phyloP scores from a whole-genome alignment of 2,797 vertebrate genomes.

The Monodelphis domestica region DNA sequence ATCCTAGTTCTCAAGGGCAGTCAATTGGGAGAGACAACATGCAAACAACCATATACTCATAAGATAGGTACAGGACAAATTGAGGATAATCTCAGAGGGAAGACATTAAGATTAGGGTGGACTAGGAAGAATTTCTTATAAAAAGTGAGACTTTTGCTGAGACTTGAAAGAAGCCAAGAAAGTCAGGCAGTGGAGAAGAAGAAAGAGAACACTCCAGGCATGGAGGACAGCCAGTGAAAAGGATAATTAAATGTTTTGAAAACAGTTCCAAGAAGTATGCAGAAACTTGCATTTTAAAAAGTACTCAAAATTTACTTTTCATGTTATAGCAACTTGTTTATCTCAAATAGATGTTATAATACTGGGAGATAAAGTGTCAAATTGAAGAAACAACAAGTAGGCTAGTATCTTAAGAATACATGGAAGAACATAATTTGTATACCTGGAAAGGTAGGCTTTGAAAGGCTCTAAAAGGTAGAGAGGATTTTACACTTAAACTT shows the following conservation, averaged over 20 bases:
- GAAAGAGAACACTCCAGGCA: not conserved
- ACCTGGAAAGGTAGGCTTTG: not conserved
- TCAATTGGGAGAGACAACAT: not conserved
- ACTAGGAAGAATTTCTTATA: not conserved
- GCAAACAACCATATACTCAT: not conserved
- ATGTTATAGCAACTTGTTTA: slow-evolving; percentile 43
- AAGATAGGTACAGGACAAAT: not conserved
- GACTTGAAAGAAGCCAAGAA: not conserved
- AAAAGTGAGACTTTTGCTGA: not conserved
- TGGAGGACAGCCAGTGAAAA: not conserved
- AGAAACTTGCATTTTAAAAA: slow-evolving; percentile 32
- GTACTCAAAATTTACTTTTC: slow-evolving; percentile 33
- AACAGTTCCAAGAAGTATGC: not conserved
- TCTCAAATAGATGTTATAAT: slow-evolving; percentile 22
- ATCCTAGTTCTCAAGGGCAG: not conserved
- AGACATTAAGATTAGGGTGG: not conserved
- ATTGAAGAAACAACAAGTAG: not conserved
- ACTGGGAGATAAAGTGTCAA: too few relatives aligned
- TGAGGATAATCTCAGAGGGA: not conserved
- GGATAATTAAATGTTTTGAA: not conserved
- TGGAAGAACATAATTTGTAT: not conserved
- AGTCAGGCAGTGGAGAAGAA: not conserved
- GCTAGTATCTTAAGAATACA: too few relatives aligned
- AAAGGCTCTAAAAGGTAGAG: not conserved
- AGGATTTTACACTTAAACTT: not conserved